Base-by-base conservation (phyloP, 2,113 vertebrate genomes). In the Sarotherodon lohbergeri region DNA sequence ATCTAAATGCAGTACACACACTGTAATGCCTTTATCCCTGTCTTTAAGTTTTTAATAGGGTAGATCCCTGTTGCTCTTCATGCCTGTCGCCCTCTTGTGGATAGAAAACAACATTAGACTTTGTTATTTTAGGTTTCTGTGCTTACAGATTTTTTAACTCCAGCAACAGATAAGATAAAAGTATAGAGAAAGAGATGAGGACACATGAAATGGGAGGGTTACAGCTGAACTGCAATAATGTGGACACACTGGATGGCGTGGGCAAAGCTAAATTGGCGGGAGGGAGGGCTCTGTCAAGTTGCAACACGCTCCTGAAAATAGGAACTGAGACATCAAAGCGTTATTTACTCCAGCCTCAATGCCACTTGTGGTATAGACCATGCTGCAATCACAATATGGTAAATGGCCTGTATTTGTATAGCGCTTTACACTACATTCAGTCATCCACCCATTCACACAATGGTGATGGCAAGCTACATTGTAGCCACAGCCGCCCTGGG, bases 41-140 rank as follows among this genome's bases (percentile, higher is more conserved):
- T 29, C 41, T 22, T 88, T 56, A 17, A 14, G 24, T 14, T 83
- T 83, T 46, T 59, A 7, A 66, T 61, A 55, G 50, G 39, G 39
- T 13, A 27, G 12, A 54, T n/a, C 48, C 43, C 5, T 32, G 52
- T 17, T 73, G 46, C 68, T 6, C 13, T 7, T 32, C 43, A 78
- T 3, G 4, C n/a, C 11, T 7, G 24, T 34, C 56, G 85, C 90
- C 91, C 89, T 61, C 91, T 59, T 82, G 88, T 81, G 93, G 84
- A 81, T 52, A 6, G 57, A 24, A 84, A 81, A 48, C 27, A 48
- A 29, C 68, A 48, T 27, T 19, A 78, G 71, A 29, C 41, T 48
- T 10, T 76, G 43, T 50, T 76, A 19, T 19, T 50, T 29, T 27
- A 76, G 43, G 14, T 48, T 29, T 50, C 13, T 50, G 71, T 32